Base-by-base conservation (phyloP, 2,888 invertebrate species). In the Plusia festucae region DNA sequence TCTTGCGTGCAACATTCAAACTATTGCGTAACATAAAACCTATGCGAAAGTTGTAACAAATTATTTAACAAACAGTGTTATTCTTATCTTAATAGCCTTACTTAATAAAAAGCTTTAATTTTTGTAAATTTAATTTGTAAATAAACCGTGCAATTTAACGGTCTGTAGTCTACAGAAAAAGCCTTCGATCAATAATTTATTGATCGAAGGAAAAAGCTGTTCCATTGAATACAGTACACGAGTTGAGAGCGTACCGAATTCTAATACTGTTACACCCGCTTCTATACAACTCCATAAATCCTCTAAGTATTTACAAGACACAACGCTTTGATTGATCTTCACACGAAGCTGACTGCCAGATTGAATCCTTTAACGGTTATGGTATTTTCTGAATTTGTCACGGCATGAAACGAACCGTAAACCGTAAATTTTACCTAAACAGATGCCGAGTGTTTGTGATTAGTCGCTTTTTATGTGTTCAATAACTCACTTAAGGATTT, bases 331-430 rank as follows among this genome's bases (percentile, higher is more conserved):
- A 78, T 79, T 76, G 69, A 75, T 70, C 66, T 71, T 72, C 62
- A 83, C 67, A 73, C 64, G 75, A 68, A 65, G 79, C 74, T 79
- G 72, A 72, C 76, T 81, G 81, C 72, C 82, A 32, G 72, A 82
- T 79, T 78, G 73, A 82, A 85, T 83, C 81, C 80, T 64, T 86
- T 83, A 87, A 87, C 84, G 85, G 79, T 83, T 84, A 84, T 82
- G 72, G 70, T 79, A 72, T 85, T 83, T 81, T 72, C 79, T 79
- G 79, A 80, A 85, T 83, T 79, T 82, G 84, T 82, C 73, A 69
- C 73, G 30, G 59, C 63, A 54, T 70, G 75, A 82, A 82, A 65
- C 66, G 60, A 67, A 24, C 53, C 55, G 59, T 51, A 62, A 66
- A 55, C 63, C 56, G 53, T 61, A 55, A 49, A 51, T 63, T 32